Percentiles rank a stretch among this genome's conserved stretches.
Conservation (phyloP, 2,888 invertebrate genomes). For the Spisula solida region DNA sequence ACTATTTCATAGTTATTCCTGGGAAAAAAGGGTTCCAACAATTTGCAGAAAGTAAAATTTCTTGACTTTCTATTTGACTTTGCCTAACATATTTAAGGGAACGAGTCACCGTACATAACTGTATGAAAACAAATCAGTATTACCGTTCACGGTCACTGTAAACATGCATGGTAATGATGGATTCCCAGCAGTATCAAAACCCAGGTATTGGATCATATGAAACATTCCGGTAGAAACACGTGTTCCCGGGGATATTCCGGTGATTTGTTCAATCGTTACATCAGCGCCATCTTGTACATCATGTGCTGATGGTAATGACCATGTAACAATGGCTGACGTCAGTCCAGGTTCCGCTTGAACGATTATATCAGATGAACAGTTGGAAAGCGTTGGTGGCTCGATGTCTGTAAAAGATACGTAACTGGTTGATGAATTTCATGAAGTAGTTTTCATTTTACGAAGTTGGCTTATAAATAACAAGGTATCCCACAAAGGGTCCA, state of each 20-base stretch:
- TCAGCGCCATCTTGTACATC: slow-evolving; percentile 10
- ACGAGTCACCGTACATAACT: no score
- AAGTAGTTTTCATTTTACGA: background rate
- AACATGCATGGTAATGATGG: slow-evolving; percentile 13
- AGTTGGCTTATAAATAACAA: no score
- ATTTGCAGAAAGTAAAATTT: no score
- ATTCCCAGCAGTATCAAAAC: slow-evolving; percentile 11
- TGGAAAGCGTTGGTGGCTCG: background rate
- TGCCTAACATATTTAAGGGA: no score
- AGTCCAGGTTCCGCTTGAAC: background rate
- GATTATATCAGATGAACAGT: background rate
- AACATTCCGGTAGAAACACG: background rate
- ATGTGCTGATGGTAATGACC: background rate
- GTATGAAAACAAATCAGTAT: no score
- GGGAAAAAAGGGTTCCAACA: no score
- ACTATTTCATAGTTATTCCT: no score
- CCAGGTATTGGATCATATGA: background rate
- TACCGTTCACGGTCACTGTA: slow-evolving; percentile 10
- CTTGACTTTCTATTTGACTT: no score
- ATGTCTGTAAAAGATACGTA: background rate
- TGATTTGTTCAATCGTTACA: background rate
- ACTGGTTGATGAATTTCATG: no score
- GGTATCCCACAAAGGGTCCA: no score
- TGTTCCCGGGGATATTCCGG: slow-evolving; percentile 9
- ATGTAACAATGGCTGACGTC: slow-evolving; percentile 27